These are phyloP conservation scores for Salvelinus alpinus DNA, from an alignment of 2,113 vertebrate species.

Conservation along the genomic window DNA sequence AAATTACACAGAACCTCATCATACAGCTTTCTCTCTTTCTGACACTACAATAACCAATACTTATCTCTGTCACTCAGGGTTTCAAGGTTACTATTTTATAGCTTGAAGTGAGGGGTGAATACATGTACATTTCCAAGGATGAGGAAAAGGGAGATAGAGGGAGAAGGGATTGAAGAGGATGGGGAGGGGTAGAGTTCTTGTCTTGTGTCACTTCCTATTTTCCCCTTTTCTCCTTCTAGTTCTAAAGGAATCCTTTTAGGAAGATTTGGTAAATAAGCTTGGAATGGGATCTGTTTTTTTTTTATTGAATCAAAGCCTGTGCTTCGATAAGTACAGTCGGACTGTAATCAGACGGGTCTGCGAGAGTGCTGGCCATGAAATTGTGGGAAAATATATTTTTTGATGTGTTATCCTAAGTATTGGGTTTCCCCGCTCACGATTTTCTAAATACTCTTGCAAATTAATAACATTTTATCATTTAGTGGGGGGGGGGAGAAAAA, in stretches of 20 bases:
- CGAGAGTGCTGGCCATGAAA: conserved; percentile 10
- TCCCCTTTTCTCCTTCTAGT: conserved; percentile 67
- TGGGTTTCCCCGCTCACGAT: neutral
- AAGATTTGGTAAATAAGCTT: conserved; percentile 42
- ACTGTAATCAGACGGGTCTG: neutral
- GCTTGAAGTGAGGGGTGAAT: conserved; percentile 87
- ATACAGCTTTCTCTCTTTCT: conserved; percentile 98
- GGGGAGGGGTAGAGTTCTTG: conserved; percentile 72
- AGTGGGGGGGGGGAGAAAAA: neutral
- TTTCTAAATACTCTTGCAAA: neutral
- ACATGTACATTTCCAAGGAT: conserved; percentile 89
- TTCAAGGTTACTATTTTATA: conserved; percentile 97
- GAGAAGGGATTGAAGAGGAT: conserved; percentile 40
- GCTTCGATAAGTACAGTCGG: neutral
- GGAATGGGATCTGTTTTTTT: conserved; percentile 24
- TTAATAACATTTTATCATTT: neutral
- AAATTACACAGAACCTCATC: conserved; percentile 98
- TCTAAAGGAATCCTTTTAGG: conserved; percentile 36
- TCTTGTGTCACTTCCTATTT: conserved; percentile 76
- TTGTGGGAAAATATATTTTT: neutral
- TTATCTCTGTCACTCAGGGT: conserved; percentile 96
- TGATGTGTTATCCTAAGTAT: neutral
- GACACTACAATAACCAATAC: conserved; percentile 99
- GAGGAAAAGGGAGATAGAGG: conserved; percentile 58
- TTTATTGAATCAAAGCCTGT: conserved; percentile 28